Evolutionary conservation across 2,113 vertebrate genomes (phyloP).

Genomic region (Lagenorhynchus albirostris): DNA sequence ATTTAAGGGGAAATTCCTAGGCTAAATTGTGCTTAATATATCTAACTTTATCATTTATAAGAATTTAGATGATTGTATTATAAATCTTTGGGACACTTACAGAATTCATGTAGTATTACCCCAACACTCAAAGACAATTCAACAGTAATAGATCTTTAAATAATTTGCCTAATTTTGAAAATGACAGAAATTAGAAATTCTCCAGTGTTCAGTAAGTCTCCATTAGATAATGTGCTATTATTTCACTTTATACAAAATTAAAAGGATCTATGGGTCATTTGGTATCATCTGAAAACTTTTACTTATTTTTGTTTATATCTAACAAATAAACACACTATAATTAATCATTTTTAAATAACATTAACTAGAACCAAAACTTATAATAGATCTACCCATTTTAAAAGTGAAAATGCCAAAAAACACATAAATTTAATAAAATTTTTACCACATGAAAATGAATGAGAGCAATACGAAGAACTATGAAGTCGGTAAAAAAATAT

Average conservation of each 20-base stretch:
- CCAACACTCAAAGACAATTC: not conserved
- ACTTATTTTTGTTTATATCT: not conserved
- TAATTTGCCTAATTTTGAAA: not conserved
- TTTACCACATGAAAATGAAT: constrained; percentile 30
- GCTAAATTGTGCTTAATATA: not conserved
- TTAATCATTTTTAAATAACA: constrained; percentile 58
- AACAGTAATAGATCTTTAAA: not conserved
- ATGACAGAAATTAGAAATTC: not conserved
- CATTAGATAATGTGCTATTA: not conserved
- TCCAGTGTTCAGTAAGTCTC: not conserved
- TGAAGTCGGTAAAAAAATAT: constrained; percentile 38
- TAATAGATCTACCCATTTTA: constrained; percentile 69
- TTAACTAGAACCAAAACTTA: constrained; percentile 64
- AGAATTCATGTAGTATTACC: not conserved
- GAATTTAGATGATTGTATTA: not conserved
- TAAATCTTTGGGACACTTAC: not conserved
- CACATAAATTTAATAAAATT: constrained; percentile 58
- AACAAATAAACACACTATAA: constrained; percentile 22
- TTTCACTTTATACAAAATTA: not conserved
- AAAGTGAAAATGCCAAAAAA: constrained; percentile 72
- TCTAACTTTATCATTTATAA: not conserved
- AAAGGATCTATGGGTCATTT: not conserved
- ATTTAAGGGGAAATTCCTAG: not conserved
- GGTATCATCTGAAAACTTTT: not conserved
- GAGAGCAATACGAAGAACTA: constrained; percentile 17